Percentiles rank a stretch among this genome's conserved stretches.
Conservation (phyloP, 1,140 invertebrate genomes). For the Reticulitermes speratus region DNA sequence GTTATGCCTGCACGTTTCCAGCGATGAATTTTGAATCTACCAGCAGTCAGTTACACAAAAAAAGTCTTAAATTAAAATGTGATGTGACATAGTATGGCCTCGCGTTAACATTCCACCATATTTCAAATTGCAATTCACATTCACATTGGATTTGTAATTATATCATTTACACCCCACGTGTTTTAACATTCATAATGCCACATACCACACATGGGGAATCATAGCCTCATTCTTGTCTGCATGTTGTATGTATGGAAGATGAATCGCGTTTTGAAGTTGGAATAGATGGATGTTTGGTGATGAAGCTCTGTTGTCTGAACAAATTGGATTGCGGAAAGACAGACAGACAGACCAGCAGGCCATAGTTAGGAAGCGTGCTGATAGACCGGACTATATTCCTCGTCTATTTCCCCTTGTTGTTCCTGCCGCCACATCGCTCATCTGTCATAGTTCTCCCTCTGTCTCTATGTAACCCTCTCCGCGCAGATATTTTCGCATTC, state of each 20-base stretch:
- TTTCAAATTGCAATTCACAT: not conserved
- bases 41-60: no score
- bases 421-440: slow-evolving; percentile 9
- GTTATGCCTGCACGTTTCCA: no score
- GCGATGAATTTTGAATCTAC: no score
- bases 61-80: no score
- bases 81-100: no score
- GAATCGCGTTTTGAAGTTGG: not conserved
- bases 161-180: not conserved
- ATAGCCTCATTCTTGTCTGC: not conserved
- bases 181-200: no score
- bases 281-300: slow-evolving; percentile 5
- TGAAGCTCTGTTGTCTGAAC: slow-evolving; percentile 14
- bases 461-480: not conserved
- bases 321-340: slow-evolving; percentile 12
- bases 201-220: not conserved
- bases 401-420: not conserved
- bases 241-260: not conserved
- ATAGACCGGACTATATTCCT: not conserved
- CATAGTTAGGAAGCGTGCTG: not conserved
- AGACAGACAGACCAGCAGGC: not conserved
- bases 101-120: no score
- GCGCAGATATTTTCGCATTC: not conserved
- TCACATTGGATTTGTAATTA: not conserved
- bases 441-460: not conserved